Evolutionary conservation across 2,888 invertebrate genomes (phyloP).

Genomic region (Hydrotaea diabolus): DNA sequence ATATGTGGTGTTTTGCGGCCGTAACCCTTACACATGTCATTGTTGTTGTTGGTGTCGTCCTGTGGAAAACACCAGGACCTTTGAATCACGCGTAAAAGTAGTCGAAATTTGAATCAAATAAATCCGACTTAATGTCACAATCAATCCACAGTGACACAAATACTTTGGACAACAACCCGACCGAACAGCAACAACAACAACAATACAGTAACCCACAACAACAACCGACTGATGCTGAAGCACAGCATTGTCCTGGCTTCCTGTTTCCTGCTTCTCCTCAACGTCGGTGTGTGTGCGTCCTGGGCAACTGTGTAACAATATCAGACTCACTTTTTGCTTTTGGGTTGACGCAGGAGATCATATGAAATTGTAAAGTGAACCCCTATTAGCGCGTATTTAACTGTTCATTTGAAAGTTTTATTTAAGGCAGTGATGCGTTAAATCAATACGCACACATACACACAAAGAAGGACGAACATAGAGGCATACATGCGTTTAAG

Average conservation of each 20-base stretch:
- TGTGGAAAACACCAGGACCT: constrained; percentile 47
- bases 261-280: neutral
- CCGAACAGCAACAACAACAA: constrained; percentile 14
- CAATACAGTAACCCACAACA: constrained; percentile 17
- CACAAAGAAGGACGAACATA: neutral
- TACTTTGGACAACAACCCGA: constrained; percentile 57
- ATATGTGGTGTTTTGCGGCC: constrained; percentile 69
- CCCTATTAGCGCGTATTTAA: constrained; percentile 79
- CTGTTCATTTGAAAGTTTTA: constrained; percentile 80
- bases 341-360: constrained; percentile 62
- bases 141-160: constrained; percentile 75
- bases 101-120: constrained; percentile 74
- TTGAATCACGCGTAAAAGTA: constrained; percentile 66
- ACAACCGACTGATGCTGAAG: neutral
- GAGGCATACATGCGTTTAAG: neutral
- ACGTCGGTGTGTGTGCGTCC: neutral
- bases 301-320: constrained; percentile 49
- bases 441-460: constrained; percentile 72
- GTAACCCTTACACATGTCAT: constrained; percentile 59
- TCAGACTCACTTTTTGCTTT: constrained; percentile 26
- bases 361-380: constrained; percentile 76
- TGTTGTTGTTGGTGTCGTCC: no score
- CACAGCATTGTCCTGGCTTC: neutral
- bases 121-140: constrained; percentile 80
- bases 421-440: constrained; percentile 78